Conservation (phyloP, 2,888 invertebrate species). For the Acrocera orbiculus region DNA sequence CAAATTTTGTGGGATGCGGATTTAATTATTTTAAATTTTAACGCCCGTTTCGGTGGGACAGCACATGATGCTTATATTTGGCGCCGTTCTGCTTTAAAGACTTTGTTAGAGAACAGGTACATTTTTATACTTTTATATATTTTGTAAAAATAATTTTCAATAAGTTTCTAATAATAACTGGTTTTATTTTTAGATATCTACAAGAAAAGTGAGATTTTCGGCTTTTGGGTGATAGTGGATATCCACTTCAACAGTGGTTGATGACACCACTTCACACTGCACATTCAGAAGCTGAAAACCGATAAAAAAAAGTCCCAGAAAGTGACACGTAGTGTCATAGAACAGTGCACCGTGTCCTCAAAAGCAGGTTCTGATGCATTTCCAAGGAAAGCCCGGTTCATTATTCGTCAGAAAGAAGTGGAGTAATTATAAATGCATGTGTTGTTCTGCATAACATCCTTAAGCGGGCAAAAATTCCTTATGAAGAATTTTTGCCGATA, state of each 20-base stretch:
- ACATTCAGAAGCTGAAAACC: neutral
- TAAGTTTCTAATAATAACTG: no score
- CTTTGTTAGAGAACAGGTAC: no score
- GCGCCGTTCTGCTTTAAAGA: slow-evolving; percentile 5
- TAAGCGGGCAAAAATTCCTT: slow-evolving; percentile 2
- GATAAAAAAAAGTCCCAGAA: neutral
- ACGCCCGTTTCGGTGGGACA: slow-evolving; percentile 5
- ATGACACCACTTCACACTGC: neutral
- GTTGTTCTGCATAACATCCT: slow-evolving; percentile 5
- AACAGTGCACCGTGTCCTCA: neutral
- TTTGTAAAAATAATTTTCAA: no score
- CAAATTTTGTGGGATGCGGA: slow-evolving; percentile 1
- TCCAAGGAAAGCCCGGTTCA: neutral
- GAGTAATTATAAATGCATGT: slow-evolving; percentile 2
- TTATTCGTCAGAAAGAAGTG: neutral
- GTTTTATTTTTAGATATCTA: neutral
- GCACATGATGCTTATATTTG: slow-evolving; percentile 5
- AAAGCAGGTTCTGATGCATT: no score
- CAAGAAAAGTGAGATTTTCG: neutral
- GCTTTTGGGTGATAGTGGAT: neutral
- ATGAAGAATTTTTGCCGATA: no score
- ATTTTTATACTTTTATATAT: no score
- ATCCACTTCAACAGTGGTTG: neutral
- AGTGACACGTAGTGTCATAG: slow-evolving; percentile 1
- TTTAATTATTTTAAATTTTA: slow-evolving; percentile 2